phyloP scores from a whole-genome alignment of 2,797 vertebrate species.

The Acrocephalus scirpaceus region DNA sequence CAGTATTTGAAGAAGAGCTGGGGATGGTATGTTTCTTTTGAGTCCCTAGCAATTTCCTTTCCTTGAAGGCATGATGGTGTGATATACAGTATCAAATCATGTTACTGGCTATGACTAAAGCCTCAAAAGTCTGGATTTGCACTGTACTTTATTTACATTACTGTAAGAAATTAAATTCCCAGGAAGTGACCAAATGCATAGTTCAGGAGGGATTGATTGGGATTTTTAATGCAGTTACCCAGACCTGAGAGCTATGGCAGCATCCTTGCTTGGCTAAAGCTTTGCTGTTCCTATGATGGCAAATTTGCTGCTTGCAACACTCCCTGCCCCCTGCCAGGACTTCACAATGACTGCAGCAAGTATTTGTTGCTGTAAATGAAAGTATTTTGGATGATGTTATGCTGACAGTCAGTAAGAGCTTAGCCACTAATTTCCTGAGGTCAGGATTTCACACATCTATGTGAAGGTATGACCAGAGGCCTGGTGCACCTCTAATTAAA shows the following conservation, averaged over 20 bases:
- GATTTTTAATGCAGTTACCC: background rate
- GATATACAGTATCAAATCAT: background rate
- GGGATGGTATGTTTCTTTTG: background rate
- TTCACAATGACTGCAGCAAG: background rate
- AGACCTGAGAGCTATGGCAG: background rate
- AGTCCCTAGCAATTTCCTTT: background rate
- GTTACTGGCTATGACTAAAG: background rate
- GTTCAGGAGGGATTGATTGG: background rate
- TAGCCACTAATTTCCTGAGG: background rate
- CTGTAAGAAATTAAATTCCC: background rate
- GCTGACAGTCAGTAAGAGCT: background rate
- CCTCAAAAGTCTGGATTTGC: background rate
- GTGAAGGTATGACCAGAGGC: background rate
- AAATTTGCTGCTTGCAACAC: background rate
- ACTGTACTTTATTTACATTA: background rate
- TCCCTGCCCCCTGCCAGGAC: background rate
- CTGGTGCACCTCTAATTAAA: background rate
- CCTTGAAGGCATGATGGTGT: rapidly evolving
- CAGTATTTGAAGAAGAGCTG: background rate
- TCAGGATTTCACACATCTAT: background rate
- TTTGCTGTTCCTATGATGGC: background rate
- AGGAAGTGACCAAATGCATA: too few relatives aligned
- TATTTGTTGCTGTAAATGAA: background rate
- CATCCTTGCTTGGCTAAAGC: background rate
- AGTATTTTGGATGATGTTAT: background rate